Conservation (phyloP, 2,888 invertebrate genomes). For the Chrysomela aeneicollis region DNA sequence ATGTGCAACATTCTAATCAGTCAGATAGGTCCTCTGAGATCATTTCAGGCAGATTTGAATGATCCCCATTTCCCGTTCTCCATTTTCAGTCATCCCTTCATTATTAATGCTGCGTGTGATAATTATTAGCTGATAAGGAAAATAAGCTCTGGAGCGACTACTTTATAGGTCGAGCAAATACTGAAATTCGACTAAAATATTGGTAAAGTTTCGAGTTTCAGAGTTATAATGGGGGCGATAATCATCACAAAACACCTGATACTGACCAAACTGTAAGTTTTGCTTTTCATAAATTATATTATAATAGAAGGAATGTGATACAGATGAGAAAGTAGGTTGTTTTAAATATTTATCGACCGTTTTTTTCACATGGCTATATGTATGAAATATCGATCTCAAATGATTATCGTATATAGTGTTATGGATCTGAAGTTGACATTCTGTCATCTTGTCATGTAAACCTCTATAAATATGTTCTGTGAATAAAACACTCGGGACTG, state of each 20-base stretch:
- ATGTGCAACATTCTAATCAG: not conserved
- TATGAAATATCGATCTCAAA: too few relatives aligned
- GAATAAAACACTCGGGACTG: too few relatives aligned
- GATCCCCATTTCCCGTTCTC: not conserved
- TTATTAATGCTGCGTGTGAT: constrained; percentile 1
- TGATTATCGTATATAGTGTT: too few relatives aligned
- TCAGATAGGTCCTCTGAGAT: not conserved
- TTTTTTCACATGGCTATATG: too few relatives aligned
- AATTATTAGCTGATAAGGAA: not conserved
- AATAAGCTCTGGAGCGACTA: not conserved
- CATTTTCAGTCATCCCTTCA: not conserved
- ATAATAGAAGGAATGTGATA: too few relatives aligned
- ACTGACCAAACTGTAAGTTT: not conserved
- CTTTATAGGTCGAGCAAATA: not conserved
- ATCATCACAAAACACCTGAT: not conserved
- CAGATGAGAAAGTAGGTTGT: too few relatives aligned
- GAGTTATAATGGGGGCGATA: not conserved
- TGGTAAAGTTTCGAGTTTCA: not conserved
- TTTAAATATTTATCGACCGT: too few relatives aligned
- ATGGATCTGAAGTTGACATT: too few relatives aligned
- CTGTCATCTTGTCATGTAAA: too few relatives aligned
- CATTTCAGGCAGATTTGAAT: not conserved
- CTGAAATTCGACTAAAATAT: not conserved
- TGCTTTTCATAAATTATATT: not conserved
- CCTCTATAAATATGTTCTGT: too few relatives aligned